A percentile compares a stretch with the other conserved stretches of the same genome.
Evolutionary conservation across 2,888 invertebrate genomes (phyloP).

Genomic region (Aphodius sticticus): DNA sequence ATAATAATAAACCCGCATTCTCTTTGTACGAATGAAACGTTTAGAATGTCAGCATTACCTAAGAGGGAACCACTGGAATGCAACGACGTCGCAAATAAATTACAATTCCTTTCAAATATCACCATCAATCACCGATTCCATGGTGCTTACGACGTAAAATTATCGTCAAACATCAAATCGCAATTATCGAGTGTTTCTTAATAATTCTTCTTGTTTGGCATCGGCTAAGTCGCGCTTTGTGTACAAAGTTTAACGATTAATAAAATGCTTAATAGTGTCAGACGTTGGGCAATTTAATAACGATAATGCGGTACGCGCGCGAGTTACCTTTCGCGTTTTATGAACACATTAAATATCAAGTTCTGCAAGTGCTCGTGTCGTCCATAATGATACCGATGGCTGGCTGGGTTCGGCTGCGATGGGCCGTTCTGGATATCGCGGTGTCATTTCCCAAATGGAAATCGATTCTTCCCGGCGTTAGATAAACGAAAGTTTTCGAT

Average conservation of each 20-base stretch:
- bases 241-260: not conserved
- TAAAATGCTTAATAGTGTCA: not conserved
- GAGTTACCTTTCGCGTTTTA: not conserved
- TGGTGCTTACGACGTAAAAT: not conserved
- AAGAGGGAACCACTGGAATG: not conserved
- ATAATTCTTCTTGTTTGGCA: no score
- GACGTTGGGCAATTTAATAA: not conserved
- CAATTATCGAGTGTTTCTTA: not conserved
- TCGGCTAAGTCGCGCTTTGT: no score
- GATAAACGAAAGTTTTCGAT: constrained; percentile 4
- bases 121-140: constrained; percentile 4
- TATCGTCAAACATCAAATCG: not conserved
- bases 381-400: not conserved
- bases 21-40: not conserved
- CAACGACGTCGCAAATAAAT: not conserved
- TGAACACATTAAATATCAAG: constrained; percentile 4
- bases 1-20: not conserved
- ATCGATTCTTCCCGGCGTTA: constrained; percentile 5
- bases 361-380: not conserved
- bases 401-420: not conserved
- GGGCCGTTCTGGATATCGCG: not conserved
- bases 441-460: constrained; percentile 20
- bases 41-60: not conserved
- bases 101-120: not conserved
- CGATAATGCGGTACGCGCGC: not conserved